phyloP scores from a whole-genome alignment of 2,888 invertebrate genomes.

The Lutraria lutraria region DNA sequence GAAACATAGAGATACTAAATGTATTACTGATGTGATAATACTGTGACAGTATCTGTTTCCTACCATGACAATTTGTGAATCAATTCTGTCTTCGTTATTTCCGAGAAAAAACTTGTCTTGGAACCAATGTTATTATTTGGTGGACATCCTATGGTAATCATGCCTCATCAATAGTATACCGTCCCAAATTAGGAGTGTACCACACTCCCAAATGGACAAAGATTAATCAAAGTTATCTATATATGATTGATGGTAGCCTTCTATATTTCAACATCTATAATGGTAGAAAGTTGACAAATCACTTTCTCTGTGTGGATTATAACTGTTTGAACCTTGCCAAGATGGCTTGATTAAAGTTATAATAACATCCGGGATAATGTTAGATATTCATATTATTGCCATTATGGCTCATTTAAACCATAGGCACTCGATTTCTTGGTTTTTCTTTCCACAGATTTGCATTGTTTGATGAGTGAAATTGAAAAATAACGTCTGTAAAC shows the following conservation, averaged over 20 bases:
- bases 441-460: too few relatives aligned
- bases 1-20: neutral
- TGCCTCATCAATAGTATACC: neutral
- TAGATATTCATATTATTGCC: too few relatives aligned
- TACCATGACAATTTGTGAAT: constrained; percentile 13
- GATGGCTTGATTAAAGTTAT: too few relatives aligned
- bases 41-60: constrained; percentile 13
- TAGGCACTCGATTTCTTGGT: too few relatives aligned
- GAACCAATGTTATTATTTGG: neutral
- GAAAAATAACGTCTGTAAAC: too few relatives aligned
- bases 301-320: too few relatives aligned
- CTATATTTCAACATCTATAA: neutral
- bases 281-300: too few relatives aligned
- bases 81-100: constrained; percentile 16
- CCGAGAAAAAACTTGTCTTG: neutral
- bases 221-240: constrained; percentile 10
- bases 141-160: neutral
- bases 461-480: too few relatives aligned
- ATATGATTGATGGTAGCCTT: neutral
- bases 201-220: neutral
- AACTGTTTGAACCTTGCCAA: too few relatives aligned
- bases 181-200: neutral
- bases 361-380: too few relatives aligned
- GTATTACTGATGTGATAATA: neutral
- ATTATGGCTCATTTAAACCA: too few relatives aligned